phyloP scores from a whole-genome alignment of 2,797 vertebrate species.

The Rallus crepitans region DNA sequence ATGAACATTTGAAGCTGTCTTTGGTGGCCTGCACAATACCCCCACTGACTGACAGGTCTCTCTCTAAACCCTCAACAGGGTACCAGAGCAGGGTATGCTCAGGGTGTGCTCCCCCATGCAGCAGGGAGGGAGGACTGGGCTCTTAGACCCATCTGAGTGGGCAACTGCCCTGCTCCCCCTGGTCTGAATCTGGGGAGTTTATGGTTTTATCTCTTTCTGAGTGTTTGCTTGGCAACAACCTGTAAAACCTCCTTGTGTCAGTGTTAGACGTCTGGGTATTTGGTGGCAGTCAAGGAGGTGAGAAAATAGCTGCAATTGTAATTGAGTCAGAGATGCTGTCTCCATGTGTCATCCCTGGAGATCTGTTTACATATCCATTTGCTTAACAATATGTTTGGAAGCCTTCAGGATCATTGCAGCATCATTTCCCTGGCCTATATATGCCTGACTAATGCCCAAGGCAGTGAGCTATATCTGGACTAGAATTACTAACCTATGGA shows the following conservation, averaged over 20 bases:
- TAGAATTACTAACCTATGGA: neutral
- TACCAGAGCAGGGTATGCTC: neutral
- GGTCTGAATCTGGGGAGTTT: neutral
- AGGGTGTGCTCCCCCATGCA: neutral
- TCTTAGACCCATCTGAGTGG: neutral
- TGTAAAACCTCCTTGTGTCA: neutral
- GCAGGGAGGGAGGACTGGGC: neutral
- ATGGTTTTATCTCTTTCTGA: neutral
- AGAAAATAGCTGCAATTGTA: neutral
- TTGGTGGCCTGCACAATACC: neutral
- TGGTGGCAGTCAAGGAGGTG: neutral
- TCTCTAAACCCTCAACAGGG: neutral
- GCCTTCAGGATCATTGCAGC: neutral
- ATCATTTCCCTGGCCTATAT: neutral
- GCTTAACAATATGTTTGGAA: constrained; percentile 18
- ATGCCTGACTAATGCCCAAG: constrained; percentile 6
- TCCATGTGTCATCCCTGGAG: constrained; percentile 6
- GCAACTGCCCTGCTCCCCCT: neutral
- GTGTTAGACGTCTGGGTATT: neutral
- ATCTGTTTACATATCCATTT: constrained; percentile 32
- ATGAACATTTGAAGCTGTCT: neutral
- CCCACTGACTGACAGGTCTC: neutral
- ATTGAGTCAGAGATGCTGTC: constrained; percentile 12
- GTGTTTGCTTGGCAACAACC: neutral
- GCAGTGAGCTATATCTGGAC: constrained; percentile 14